phyloP scores from a whole-genome alignment of 2,113 vertebrate genomes.

The Chionis minor region DNA sequence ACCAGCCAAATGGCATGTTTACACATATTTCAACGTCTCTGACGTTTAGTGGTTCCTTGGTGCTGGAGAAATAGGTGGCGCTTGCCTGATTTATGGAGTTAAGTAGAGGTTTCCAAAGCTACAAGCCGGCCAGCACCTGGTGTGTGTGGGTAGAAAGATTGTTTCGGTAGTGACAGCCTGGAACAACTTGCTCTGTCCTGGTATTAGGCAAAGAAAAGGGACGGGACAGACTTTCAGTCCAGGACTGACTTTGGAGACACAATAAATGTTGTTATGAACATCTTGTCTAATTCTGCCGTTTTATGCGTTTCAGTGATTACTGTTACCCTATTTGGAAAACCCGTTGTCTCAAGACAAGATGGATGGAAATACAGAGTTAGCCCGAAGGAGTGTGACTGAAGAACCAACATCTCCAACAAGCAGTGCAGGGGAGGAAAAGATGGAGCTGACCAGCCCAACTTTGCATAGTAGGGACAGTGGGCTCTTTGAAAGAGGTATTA shows the following conservation, averaged over 20 bases:
- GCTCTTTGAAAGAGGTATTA: slow-evolving; percentile 25
- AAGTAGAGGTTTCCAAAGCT: not conserved
- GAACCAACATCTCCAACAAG: not conserved
- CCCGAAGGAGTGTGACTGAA: not conserved
- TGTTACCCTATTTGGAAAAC: not conserved
- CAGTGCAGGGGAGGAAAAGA: not conserved
- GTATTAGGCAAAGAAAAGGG: not conserved
- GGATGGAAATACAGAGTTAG: not conserved
- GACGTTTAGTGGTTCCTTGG: not conserved
- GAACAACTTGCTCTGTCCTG: not conserved
- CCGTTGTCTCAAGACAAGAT: not conserved
- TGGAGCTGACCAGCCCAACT: not conserved
- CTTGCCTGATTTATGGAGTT: not conserved
- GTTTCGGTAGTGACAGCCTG: not conserved
- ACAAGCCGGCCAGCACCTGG: not conserved
- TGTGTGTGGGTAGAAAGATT: not conserved
- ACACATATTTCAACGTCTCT: not conserved
- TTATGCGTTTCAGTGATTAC: not conserved
- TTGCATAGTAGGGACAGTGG: not conserved
- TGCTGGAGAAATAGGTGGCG: not conserved
- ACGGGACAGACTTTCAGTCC: not conserved
- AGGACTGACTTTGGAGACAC: not conserved
- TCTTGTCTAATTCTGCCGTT: not conserved
- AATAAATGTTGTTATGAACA: not conserved
- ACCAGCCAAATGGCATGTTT: not conserved